phyloP scores from a whole-genome alignment of 2,113 vertebrate genomes.

The Chitala chitala region DNA sequence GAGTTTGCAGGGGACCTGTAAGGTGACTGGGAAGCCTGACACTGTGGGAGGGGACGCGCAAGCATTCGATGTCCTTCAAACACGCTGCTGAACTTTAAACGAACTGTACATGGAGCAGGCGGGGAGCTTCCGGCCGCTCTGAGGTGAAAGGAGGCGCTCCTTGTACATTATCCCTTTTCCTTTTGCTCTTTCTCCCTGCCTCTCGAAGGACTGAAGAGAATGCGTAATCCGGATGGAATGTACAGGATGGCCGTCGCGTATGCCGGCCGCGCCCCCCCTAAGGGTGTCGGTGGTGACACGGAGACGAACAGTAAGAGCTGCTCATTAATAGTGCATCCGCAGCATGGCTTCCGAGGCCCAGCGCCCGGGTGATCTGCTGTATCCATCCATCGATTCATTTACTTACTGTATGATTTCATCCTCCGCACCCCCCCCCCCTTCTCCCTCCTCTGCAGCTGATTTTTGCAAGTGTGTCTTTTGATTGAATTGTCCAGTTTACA shows the following conservation, averaged over 20 bases:
- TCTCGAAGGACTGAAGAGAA: conserved; percentile 79
- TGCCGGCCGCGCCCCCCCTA: conserved; percentile 73
- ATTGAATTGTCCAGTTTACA: conserved; percentile 14
- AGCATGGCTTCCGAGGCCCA: conserved; percentile 59
- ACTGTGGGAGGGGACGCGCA: neutral
- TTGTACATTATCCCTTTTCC: conserved; percentile 27
- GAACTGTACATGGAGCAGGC: conserved; percentile 29
- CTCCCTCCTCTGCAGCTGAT: neutral
- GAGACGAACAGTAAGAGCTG: conserved; percentile 76
- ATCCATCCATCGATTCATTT: conserved; percentile 75
- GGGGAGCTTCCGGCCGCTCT: conserved; percentile 24
- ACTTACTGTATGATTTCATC: conserved; percentile 70
- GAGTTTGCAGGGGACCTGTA: neutral
- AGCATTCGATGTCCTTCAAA: neutral
- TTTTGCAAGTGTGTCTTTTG: neutral
- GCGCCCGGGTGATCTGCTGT: conserved; percentile 64
- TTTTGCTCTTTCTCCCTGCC: conserved; percentile 66
- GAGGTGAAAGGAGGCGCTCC: conserved; percentile 41
- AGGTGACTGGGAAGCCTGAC: neutral
- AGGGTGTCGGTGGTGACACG: conserved; percentile 77
- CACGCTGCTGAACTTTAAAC: neutral
- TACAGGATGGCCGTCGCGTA: conserved; percentile 76
- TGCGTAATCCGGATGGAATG: conserved; percentile 78
- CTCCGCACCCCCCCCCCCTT: conserved; percentile 18
- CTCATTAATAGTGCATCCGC: conserved; percentile 72